Percentiles rank a stretch among this genome's conserved stretches.
Evolutionary conservation across 64 coral and sea anemone genomes (phyloP).

Genomic region (Montipora cactus): DNA sequence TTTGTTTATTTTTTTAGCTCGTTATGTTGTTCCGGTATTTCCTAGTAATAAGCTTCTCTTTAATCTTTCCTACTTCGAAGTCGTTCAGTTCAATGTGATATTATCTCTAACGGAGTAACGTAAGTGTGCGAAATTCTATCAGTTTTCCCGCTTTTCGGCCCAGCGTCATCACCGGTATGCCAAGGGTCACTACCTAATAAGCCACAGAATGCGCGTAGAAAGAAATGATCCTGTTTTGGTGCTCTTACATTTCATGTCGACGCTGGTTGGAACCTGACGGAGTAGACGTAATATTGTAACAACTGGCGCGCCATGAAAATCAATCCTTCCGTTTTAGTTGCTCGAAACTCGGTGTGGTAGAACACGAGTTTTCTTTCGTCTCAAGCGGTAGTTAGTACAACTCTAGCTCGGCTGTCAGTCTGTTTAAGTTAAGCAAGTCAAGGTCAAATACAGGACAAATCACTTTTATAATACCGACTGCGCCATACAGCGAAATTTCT

Average conservation of each 20-base stretch:
- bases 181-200: not conserved
- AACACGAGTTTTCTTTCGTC: not conserved
- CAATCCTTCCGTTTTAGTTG: not conserved
- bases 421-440: too few relatives aligned
- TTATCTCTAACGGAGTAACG: not conserved
- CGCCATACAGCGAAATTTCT: not conserved
- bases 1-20: constrained; percentile 9
- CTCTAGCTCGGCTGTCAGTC: not conserved
- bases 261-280: not conserved
- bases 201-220: not conserved
- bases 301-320: not conserved
- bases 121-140: not conserved
- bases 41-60: not conserved
- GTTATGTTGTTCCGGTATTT: not conserved
- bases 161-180: not conserved
- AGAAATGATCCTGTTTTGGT: not conserved
- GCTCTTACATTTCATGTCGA: not conserved
- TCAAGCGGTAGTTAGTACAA: too few relatives aligned
- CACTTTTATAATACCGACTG: not conserved
- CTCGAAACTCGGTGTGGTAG: not conserved
- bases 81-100: not conserved
- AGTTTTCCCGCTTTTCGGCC: not conserved
- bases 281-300: not conserved
- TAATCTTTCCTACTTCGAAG: not conserved
- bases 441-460: too few relatives aligned